Percentiles rank a stretch among this genome's conserved stretches.
These are phyloP conservation scores for Cyclina sinensis DNA, from an alignment of 1,140 invertebrate species.

Conservation along the genomic window DNA sequence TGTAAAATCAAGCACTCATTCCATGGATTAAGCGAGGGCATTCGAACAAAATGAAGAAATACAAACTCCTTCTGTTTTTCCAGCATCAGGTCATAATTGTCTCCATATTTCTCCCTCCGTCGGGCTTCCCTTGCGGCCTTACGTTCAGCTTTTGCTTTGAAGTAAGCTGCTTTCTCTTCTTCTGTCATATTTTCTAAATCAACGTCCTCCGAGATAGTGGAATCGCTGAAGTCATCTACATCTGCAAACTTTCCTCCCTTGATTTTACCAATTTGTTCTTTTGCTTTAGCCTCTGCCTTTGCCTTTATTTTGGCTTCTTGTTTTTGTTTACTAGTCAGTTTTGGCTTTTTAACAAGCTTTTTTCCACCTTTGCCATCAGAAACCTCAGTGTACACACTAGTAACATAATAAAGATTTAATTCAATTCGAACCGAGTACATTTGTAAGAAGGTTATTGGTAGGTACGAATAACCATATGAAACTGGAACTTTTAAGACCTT, in stretches of 20 bases:
- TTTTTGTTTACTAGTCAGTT: constrained; percentile 72
- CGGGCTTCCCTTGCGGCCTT: constrained; percentile 81
- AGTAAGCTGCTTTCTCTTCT: constrained; percentile 83
- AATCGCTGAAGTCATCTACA: constrained; percentile 80
- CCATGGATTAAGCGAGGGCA: too few species aligned
- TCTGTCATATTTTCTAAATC: constrained; percentile 85
- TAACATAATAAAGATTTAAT: too few species aligned
- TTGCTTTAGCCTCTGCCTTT: constrained; percentile 70
- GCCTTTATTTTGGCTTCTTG: constrained; percentile 70
- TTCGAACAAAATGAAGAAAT: neutral
- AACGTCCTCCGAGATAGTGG: constrained; percentile 84
- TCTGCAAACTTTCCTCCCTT: constrained; percentile 58
- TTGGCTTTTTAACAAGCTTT: constrained; percentile 80
- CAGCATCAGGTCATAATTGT: constrained; percentile 86
- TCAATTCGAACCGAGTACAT: too few species aligned
- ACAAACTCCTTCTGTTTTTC: constrained; percentile 83
- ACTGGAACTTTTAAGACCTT: too few species aligned
- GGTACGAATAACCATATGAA: too few species aligned
- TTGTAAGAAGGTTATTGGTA: too few species aligned
- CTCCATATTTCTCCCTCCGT: constrained; percentile 85
- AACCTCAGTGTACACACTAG: constrained; percentile 80
- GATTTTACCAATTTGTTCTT: constrained; percentile 66
- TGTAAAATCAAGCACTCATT: too few species aligned
- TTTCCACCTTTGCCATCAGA: constrained; percentile 84
- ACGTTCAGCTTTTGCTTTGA: constrained; percentile 81